Base-by-base conservation (phyloP, 2,797 vertebrate species). In the Nasua narica region DNA sequence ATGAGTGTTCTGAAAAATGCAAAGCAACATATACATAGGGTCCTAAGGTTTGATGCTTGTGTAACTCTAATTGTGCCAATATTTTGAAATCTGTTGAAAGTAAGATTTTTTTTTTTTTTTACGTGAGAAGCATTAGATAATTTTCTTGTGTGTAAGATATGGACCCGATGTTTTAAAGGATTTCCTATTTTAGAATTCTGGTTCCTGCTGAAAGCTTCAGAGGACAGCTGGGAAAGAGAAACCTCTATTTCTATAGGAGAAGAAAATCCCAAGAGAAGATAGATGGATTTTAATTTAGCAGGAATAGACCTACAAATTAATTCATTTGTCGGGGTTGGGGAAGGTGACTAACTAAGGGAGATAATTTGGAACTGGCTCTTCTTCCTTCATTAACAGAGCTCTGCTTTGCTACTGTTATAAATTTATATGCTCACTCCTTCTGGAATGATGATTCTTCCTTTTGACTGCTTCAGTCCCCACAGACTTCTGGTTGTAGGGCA, bases 231-330 rank as follows among this genome's bases (percentile, higher is more conserved):
- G 14, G 27, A 65, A 81, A 82, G 40, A 72, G 6, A 83, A 92
- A 40, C 6, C 5, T 74, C 27, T 37, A 29, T 77, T 90, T 90
- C 79, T 54, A 12, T 4, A 69, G 7, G 5, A 87, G 69, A 40
- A 83, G 84, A 81, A 78, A 92, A 92, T 86, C 81, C 85, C 78
- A 69, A 29, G 70, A 96, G 91, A 82, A 95, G 94, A 92, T 37
- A 62, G 84, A 95, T 92, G 85, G 54, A 74, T 90, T 96, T 92
- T 87, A 96, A 96, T 85, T 95, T 96, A 92, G 50, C 37, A 19
- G 54, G 67, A 77, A 84, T 32, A 84, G 87, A 87, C 56, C 27
- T 87, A 56, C 56, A 78, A 65, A 91, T 94, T 56, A 87, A 90
- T 87, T 90, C 95, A 88, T 77, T 92, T 93, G 92, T 94, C 27